Evolutionary conservation across 2,888 invertebrate genomes (phyloP).

Genomic region (Cyaniris semiargus): DNA sequence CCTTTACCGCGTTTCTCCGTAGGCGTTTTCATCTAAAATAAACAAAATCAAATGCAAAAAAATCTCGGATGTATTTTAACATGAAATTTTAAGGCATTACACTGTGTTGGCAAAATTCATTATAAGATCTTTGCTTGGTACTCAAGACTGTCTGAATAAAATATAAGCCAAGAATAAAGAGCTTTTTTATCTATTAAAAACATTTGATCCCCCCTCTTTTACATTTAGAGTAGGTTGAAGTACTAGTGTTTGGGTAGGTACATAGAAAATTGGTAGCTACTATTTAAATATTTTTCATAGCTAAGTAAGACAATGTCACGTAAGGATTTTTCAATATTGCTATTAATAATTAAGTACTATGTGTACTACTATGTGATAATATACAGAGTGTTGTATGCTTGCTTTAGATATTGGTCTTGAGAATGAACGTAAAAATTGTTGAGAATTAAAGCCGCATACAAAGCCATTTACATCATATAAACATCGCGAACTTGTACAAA

Average conservation of each 20-base stretch:
- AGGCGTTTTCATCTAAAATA: not conserved
- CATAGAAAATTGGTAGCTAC: not conserved
- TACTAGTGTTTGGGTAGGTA: not conserved
- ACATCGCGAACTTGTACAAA: constrained; percentile 13
- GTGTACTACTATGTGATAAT: not conserved
- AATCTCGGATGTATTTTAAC: constrained; percentile 24
- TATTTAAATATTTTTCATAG: not conserved
- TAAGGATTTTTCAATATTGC: not conserved
- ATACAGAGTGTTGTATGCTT: not conserved
- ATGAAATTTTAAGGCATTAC: constrained; percentile 42
- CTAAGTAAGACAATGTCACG: not conserved
- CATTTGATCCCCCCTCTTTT: constrained; percentile 63
- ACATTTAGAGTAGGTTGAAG: not conserved
- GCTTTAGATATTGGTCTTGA: not conserved
- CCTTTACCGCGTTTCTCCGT: not conserved
- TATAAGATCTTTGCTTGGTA: constrained; percentile 57
- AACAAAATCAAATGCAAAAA: constrained; percentile 25
- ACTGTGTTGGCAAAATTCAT: constrained; percentile 63
- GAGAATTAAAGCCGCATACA: not conserved
- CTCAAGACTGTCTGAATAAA: constrained; percentile 67
- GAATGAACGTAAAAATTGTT: not conserved
- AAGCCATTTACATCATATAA: not conserved
- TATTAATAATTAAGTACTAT: too few species aligned
- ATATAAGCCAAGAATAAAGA: constrained; percentile 66
- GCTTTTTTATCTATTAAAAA: constrained; percentile 76